Evolutionary conservation across 2,797 vertebrate genomes (phyloP).

Genomic region (Emys orbicularis): DNA sequence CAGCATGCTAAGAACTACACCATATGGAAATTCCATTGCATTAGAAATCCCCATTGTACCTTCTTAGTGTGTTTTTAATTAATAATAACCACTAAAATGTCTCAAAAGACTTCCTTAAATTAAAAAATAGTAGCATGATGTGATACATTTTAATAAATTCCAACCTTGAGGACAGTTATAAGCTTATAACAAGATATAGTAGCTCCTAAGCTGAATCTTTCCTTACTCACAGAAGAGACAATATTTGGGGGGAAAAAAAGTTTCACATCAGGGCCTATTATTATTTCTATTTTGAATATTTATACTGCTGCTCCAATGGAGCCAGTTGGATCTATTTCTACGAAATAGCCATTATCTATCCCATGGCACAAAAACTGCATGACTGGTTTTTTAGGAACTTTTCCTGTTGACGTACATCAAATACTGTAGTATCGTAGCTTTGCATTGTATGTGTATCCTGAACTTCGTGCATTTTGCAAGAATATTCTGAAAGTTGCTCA

Average conservation of each 20-base stretch:
- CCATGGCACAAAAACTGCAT: conserved; percentile 56
- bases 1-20: not conserved
- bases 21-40: fast-evolving
- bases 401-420: conserved; percentile 67
- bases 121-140: not conserved
- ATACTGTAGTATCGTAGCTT: conserved; percentile 63
- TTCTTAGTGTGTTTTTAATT: conserved; percentile 33
- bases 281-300: conserved; percentile 74
- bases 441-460: conserved; percentile 39
- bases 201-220: conserved; percentile 39
- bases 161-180: not conserved
- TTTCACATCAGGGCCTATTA: conserved; percentile 63
- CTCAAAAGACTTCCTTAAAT: conserved; percentile 30
- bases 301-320: conserved; percentile 77
- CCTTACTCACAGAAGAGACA: conserved; percentile 41
- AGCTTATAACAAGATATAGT: not conserved
- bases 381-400: conserved; percentile 62
- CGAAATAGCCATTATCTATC: conserved; percentile 76
- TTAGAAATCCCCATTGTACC: conserved; percentile 26
- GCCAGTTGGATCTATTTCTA: conserved; percentile 77
- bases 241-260: conserved; percentile 26
- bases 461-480: conserved; percentile 12
- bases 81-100: conserved; percentile 41
- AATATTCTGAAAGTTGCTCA: not conserved
- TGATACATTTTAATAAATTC: not conserved